Evolutionary conservation across 2,113 vertebrate species (phyloP), one percentile per base, ranked within the genome.

Genomic region (Clinocottus analis): DNA sequence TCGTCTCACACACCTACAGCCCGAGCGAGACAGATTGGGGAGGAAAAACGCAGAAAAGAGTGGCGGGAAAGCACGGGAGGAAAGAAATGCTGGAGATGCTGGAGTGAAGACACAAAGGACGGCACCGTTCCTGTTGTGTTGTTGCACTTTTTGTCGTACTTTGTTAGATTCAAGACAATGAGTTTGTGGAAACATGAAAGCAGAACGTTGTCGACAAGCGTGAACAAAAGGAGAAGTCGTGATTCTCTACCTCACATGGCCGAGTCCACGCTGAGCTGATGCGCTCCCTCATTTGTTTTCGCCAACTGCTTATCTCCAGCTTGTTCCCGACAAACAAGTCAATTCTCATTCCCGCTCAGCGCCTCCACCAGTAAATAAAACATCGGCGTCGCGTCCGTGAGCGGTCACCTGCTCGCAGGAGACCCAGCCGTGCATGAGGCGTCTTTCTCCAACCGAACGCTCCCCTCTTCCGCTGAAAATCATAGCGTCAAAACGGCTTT

Each of bases 331-430:
- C 84, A 79, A 87, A 72, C 68, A 69, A 82, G 68, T 81, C 77
- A 71, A 53, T 82, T 87, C 39, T 82, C 56, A 62, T 80, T 80
- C 59, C 75, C 61, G n/a, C 66, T 71, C 76, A 0, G 53, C 4
- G 19, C 63, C 47, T 76, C 77, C 70, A 37, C 31, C 70, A 27
- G 73, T 79, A 79, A 83, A 87, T 79, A 82, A 81, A 81, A 83
- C 66, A 80, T 80, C 69, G 65, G 53, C 65, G 78, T n/a, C 59
- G 70, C 27, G 56, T 12, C 41, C 61, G 68, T 64, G 11, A 8
- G 59, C 3, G 76, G 51, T 77, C 72, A 78, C 61, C 66, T 65
- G 16, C 69, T 75, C 37, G 23, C 4, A 13, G 25, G 61, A 56
- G 70, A 51, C 55, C 55, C 19, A 51, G 61, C 75, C 77, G 64